These are phyloP conservation scores for Anableps anableps DNA, from an alignment of 2,797 vertebrate genomes.

Conservation along the genomic window DNA sequence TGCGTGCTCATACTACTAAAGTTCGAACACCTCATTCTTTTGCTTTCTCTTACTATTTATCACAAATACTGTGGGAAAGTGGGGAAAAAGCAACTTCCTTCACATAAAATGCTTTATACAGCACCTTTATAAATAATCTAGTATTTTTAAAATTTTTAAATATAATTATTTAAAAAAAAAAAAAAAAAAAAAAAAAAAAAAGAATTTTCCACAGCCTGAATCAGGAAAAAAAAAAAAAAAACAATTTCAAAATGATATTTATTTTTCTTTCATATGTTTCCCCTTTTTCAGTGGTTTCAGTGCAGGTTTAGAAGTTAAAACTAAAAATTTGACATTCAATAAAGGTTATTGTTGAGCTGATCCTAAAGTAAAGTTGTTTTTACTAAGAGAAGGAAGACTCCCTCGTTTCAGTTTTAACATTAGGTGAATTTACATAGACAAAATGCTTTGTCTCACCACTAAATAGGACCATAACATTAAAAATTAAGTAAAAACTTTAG, in stretches of 20 bases:
- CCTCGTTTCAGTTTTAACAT: not conserved
- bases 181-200: too few relatives aligned
- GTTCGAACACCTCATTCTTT: constrained; percentile 8
- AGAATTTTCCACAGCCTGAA: not conserved
- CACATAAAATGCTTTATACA: not conserved
- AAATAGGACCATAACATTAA: not conserved
- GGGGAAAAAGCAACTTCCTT: not conserved
- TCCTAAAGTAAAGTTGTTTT: not conserved
- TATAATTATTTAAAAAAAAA: not conserved
- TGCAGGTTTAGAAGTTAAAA: not conserved
- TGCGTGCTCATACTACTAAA: constrained; percentile 14
- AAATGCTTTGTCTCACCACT: constrained; percentile 1
- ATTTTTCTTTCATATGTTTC: not conserved
- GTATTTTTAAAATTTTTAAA: not conserved
- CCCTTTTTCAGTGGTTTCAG: not conserved
- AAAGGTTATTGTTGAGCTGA: not conserved
- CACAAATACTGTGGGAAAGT: constrained; percentile 39
- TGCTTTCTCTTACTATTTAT: constrained; percentile 17
- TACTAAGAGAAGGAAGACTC: not conserved
- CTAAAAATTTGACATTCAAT: not conserved
- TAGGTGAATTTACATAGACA: not conserved
- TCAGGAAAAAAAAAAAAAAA: not conserved
- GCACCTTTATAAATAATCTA: not conserved
- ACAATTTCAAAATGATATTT: not conserved
- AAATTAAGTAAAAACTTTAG: not conserved